A percentile compares a stretch with the other conserved stretches of the same genome.
Evolutionary conservation across 64 coral and sea anemone genomes (phyloP).

Genomic region (Pachyseris speciosa): DNA sequence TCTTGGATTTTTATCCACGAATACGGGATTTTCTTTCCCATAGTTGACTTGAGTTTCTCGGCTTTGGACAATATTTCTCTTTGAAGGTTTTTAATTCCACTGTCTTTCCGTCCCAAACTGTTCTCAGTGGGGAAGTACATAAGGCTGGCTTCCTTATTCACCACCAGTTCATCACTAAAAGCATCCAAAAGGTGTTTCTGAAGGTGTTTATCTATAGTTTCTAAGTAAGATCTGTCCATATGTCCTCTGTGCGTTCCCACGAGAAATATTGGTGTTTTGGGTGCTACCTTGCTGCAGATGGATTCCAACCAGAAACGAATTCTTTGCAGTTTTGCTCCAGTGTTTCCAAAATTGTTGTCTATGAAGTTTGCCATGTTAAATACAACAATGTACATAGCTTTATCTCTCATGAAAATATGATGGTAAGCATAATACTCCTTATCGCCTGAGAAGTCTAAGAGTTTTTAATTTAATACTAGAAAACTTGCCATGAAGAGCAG

Average conservation of each 20-base stretch:
- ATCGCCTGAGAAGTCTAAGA: constrained; percentile 64
- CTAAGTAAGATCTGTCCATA: not conserved
- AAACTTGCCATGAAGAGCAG: constrained; percentile 44
- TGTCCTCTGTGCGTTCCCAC: constrained; percentile 69
- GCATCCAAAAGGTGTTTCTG: constrained; percentile 28
- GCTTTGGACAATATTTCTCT: constrained; percentile 22
- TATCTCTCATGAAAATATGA: constrained; percentile 60
- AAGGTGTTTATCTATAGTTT: constrained; percentile 20
- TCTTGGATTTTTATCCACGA: constrained; percentile 73
- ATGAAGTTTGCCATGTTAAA: constrained; percentile 54
- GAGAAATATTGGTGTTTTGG: constrained; percentile 39
- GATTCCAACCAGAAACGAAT: constrained; percentile 64
- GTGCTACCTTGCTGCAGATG: constrained; percentile 13
- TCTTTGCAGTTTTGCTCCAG: constrained; percentile 20
- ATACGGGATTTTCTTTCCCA: constrained; percentile 35
- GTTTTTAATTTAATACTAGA: constrained; percentile 49
- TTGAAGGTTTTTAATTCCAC: constrained; percentile 25
- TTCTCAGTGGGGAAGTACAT: constrained; percentile 60
- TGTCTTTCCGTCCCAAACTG: constrained; percentile 28
- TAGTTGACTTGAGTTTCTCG: not conserved
- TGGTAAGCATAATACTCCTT: constrained; percentile 68
- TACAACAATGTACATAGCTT: constrained; percentile 67
- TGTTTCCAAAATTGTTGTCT: constrained; percentile 26
- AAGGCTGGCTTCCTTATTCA: constrained; percentile 44
- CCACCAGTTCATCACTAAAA: constrained; percentile 46